Evolutionary conservation across 2,888 invertebrate genomes (phyloP).

Genomic region (Nebria brevicollis): DNA sequence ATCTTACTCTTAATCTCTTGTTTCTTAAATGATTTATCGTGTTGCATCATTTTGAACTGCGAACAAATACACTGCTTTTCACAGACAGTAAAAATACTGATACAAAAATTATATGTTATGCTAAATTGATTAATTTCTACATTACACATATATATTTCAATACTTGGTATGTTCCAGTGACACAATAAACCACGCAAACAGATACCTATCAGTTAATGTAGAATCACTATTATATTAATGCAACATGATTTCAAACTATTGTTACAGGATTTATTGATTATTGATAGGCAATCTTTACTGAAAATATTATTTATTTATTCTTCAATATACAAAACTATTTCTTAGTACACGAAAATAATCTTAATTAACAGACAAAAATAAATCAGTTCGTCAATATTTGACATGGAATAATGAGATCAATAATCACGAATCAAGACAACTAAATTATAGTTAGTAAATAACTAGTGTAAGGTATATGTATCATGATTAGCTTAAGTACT

Average conservation of each 20-base stretch:
- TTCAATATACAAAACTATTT: no score
- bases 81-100: not conserved
- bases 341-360: not conserved
- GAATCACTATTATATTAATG: not conserved
- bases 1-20: slow-evolving; percentile 54
- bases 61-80: not conserved
- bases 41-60: not conserved
- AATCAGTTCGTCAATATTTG: not conserved
- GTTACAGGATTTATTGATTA: not conserved
- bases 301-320: not conserved
- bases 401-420: no score
- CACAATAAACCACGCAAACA: not conserved
- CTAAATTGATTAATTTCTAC: not conserved
- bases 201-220: not conserved
- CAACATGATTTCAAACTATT: not conserved
- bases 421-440: no score
- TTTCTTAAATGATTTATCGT: not conserved
- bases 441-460: no score
- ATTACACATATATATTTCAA: not conserved
- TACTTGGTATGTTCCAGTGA: not conserved
- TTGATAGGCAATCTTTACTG: not conserved
- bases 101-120: not conserved
- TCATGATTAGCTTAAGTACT: no score
- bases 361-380: not conserved
- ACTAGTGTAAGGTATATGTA: no score